These are phyloP conservation scores for Chlamydotis undulata DNA, from an alignment of 2,113 vertebrate species.

Conservation along the genomic window DNA sequence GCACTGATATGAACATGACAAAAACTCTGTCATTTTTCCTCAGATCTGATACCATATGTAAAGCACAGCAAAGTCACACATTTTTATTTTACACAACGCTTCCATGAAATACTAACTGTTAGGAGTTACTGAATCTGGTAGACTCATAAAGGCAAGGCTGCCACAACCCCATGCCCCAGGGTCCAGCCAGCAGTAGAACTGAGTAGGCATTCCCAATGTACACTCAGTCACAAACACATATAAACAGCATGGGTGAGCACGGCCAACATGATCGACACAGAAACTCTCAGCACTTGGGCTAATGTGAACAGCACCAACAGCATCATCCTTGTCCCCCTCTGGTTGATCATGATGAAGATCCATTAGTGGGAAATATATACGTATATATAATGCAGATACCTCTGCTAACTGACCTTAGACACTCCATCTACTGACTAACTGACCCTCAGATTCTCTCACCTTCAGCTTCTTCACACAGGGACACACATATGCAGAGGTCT, in stretches of 20 bases:
- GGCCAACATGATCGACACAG: not conserved
- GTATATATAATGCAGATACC: too few relatives aligned
- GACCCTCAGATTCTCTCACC: not conserved
- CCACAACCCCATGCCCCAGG: accelerated
- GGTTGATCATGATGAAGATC: not conserved
- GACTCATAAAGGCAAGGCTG: not conserved
- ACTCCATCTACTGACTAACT: not conserved
- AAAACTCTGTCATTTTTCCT: not conserved
- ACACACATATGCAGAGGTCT: not conserved
- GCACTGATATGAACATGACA: not conserved
- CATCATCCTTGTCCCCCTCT: too few relatives aligned
- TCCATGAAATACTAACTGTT: not conserved
- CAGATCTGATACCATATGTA: not conserved
- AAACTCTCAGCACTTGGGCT: not conserved
- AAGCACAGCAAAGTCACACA: not conserved
- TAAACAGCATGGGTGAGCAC: accelerated
- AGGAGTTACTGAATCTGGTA: not conserved
- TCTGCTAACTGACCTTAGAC: not conserved
- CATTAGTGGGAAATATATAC: not conserved
- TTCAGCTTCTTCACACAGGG: not conserved
- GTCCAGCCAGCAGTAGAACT: not conserved
- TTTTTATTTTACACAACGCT: not conserved
- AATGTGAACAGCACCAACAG: not conserved
- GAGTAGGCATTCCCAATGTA: not conserved
- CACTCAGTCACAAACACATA: not conserved